Evolutionary conservation across 1,140 invertebrate species (phyloP), one percentile per base, ranked within the genome.

Genomic region (Nephotettix cincticeps): DNA sequence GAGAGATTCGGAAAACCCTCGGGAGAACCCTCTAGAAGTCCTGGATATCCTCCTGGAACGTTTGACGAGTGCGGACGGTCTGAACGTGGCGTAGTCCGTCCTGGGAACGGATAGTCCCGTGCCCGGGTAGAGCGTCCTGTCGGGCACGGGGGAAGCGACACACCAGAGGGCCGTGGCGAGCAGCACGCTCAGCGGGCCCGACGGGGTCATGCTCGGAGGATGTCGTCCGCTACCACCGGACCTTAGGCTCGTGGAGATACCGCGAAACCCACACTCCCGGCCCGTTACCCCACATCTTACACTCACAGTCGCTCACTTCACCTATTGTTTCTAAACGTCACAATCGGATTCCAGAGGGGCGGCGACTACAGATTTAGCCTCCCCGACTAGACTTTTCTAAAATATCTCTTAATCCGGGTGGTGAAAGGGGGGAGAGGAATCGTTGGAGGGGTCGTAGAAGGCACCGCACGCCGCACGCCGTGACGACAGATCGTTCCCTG

Each of bases 321-420:
- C 27, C 23, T 21, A 29, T n/a, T 32, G n/a, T n/a, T n/a, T n/a
- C n/a, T n/a, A n/a, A n/a, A n/a, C n/a, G n/a, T n/a, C n/a, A n/a
- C n/a, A n/a, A n/a, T 13, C 27, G 64, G 29, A 64, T 9, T 17
- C 6, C 61, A 14, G 14, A 3, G 27, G 27, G 65, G 29, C 19
- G 43, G 36, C 23, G 51, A 30, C 14, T 1, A 28, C 27, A 45
- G 58, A 65, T 40, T 65, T 40, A 40, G 63, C 63, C 25, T 14
- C 21, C 4, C 28, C n/a, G 32, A 21, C 19, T 28, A 27, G n/a
- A 23, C 36, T 68, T 43, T 17, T 68, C 43, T 54, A 4, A 43
- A 43, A 3, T 19, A 61, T 63, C 29, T 23, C 51, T 66, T 71
- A 71, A 36, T 71, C 69, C 30, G 69, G 69, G 69, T 71, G 69